These are phyloP conservation scores for Drosophila meridionalis DNA, from an alignment of 2,888 invertebrate species.

Conservation along the genomic window DNA sequence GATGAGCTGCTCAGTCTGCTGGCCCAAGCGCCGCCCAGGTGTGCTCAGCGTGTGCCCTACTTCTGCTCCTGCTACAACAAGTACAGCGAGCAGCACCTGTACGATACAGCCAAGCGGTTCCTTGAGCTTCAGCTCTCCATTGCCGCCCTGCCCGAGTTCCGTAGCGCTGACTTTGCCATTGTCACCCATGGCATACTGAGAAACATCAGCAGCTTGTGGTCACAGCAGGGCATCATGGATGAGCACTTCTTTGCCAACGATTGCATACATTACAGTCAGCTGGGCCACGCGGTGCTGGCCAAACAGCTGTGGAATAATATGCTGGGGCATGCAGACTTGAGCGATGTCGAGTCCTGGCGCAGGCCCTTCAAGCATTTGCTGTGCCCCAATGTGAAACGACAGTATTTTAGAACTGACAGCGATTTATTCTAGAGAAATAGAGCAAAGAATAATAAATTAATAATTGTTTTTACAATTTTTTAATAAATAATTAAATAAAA, in stretches of 20 bases:
- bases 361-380: constrained; percentile 25
- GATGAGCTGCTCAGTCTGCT: constrained; percentile 29
- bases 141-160: constrained; percentile 34
- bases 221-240: constrained; percentile 14
- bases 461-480: no score
- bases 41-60: neutral
- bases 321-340: constrained; percentile 16
- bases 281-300: constrained; percentile 39
- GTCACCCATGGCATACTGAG: constrained; percentile 30
- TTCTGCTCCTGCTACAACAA: constrained; percentile 19
- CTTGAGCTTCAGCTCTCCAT: constrained; percentile 10
- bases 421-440: constrained; percentile 11
- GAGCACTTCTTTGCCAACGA: constrained; percentile 24
- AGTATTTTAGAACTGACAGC: constrained; percentile 28
- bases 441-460: no score
- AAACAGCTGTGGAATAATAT: constrained; percentile 43
- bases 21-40: constrained; percentile 1
- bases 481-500: no score
- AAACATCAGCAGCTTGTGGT: constrained; percentile 33
- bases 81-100: neutral
- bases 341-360: constrained; percentile 17
- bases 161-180: constrained; percentile 44
- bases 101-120: constrained; percentile 11
- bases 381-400: constrained; percentile 18
- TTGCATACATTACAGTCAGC: constrained; percentile 38